A percentile compares a stretch with the other conserved stretches of the same genome.
These are phyloP conservation scores for Meandrina meandrites DNA, from an alignment of 92 coral and sea anemone species.

Conservation along the genomic window DNA sequence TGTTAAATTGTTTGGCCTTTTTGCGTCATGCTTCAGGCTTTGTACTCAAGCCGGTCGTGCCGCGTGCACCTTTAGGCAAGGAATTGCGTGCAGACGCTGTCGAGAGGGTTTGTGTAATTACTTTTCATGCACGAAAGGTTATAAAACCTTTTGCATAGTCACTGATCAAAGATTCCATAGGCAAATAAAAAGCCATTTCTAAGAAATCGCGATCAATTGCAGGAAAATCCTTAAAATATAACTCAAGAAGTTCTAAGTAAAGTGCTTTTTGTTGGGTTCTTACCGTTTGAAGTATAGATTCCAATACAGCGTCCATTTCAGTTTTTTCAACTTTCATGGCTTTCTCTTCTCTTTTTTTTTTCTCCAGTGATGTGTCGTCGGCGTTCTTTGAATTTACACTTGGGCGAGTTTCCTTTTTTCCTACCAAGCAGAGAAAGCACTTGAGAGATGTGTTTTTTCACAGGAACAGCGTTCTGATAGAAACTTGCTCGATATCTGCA, in stretches of 20 bases:
- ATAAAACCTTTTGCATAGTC: neutral
- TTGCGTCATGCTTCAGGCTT: neutral
- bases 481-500: slow-evolving; percentile 30
- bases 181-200: neutral
- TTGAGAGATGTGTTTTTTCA: neutral
- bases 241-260: too few species aligned
- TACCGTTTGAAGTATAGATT: slow-evolving; percentile 35
- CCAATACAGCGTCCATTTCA: slow-evolving; percentile 34
- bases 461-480: neutral
- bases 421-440: neutral
- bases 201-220: neutral
- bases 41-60: neutral
- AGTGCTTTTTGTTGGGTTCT: neutral
- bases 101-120: slow-evolving; percentile 26
- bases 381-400: slow-evolving; percentile 6
- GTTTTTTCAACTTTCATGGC: slow-evolving; percentile 23
- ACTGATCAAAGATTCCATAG: neutral
- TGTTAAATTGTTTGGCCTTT: slow-evolving; percentile 1
- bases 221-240: neutral
- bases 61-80: neutral
- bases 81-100: slow-evolving; percentile 32
- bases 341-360: neutral
- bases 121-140: slow-evolving; percentile 27
- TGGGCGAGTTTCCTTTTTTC: neutral
- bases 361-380: neutral